phyloP scores from a whole-genome alignment of 2,113 vertebrate species.

The Stigmatopora argus region DNA sequence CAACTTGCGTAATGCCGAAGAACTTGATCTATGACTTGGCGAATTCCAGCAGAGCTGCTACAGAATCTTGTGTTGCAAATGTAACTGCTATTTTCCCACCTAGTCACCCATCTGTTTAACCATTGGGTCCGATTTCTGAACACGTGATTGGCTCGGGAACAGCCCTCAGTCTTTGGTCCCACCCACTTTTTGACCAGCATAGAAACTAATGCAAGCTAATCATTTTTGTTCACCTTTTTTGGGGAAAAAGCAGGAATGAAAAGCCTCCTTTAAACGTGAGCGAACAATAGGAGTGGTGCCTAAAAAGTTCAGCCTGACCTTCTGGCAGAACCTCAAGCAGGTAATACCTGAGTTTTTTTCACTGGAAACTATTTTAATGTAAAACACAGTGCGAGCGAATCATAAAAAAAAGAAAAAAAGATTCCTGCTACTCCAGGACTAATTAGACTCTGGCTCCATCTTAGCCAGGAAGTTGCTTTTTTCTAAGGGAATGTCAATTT shows the following conservation, averaged over 20 bases:
- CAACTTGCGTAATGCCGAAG: background rate
- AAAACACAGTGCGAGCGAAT: constrained; percentile 55
- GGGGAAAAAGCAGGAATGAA: constrained; percentile 8
- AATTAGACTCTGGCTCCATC: constrained; percentile 49
- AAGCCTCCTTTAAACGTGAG: background rate
- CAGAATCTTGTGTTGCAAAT: background rate
- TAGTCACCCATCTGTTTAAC: too few relatives aligned
- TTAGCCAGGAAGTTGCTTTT: constrained; percentile 28
- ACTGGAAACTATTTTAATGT: constrained; percentile 68
- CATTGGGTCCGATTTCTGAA: background rate
- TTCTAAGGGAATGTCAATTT: constrained; percentile 31
- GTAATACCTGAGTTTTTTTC: constrained; percentile 55
- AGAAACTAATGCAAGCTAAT: background rate
- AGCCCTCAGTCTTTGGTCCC: too few relatives aligned
- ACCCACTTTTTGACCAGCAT: background rate
- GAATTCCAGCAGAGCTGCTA: background rate
- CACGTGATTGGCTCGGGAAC: background rate
- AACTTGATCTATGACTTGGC: background rate
- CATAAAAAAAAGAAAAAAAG: constrained; percentile 35
- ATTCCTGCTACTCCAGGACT: constrained; percentile 42
- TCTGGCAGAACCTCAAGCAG: constrained; percentile 47
- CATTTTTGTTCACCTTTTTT: constrained; percentile 8
- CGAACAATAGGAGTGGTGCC: constrained; percentile 16
- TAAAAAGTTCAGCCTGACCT: constrained; percentile 41
- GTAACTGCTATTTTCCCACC: too few relatives aligned